phyloP scores from a whole-genome alignment of 1,140 invertebrate species.

The honey bee (Apis mellifera) region DNA sequence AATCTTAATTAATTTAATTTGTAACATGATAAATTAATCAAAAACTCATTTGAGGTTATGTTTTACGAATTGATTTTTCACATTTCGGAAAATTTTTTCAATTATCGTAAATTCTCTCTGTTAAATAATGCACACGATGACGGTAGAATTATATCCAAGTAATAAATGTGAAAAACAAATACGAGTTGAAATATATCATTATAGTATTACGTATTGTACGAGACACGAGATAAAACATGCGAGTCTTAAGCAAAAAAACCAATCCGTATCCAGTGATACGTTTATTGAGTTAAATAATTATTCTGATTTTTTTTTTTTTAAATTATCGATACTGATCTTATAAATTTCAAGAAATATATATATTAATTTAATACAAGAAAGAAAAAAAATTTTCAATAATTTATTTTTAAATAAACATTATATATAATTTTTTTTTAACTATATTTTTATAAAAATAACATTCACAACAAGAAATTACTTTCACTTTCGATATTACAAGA shows the following conservation, averaged over 20 bases:
- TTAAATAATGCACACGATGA: background rate
- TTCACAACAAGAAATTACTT: background rate
- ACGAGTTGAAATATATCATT: background rate
- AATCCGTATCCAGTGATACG: slow-evolving; percentile 25
- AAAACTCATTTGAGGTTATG: background rate
- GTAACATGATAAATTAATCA: background rate
- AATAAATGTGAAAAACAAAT: background rate
- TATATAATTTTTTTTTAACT: background rate
- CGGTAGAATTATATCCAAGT: background rate
- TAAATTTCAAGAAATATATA: background rate
- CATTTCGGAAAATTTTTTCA: slow-evolving; percentile 30
- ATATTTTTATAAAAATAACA: background rate
- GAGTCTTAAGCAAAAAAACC: slow-evolving; percentile 31
- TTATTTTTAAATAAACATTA: background rate
- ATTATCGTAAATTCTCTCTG: slow-evolving; percentile 17
- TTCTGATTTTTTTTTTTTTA: background rate
- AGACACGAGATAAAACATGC: background rate
- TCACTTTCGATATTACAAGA: slow-evolving; percentile 16
- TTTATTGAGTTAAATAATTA: slow-evolving; percentile 14
- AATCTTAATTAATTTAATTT: background rate
- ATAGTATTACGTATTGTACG: background rate
- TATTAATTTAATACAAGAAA: background rate
- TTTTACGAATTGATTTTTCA: background rate
- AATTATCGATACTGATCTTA: background rate
- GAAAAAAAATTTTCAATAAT: background rate